Evolutionary conservation across 1,140 invertebrate species (phyloP).

Genomic region (Drosophila ficusphila): DNA sequence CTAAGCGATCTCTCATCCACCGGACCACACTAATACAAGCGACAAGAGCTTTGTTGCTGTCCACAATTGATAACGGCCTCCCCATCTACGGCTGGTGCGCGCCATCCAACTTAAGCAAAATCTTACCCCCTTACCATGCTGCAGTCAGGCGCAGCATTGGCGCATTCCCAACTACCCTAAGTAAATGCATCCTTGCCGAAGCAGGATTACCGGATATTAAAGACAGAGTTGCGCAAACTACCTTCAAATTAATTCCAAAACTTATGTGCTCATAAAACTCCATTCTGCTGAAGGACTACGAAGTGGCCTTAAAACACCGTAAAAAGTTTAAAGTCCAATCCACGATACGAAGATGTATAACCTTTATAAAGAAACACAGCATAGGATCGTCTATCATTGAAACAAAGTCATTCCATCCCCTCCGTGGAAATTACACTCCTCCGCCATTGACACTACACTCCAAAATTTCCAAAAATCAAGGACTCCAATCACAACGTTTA

Average conservation of each 20-base stretch:
- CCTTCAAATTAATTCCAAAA: not conserved
- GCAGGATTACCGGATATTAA: slow-evolving; percentile 8
- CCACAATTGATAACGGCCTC: too few relatives aligned
- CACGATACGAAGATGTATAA: not conserved
- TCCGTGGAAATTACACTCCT: not conserved
- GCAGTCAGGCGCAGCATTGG: too few relatives aligned
- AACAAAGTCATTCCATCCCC: not conserved
- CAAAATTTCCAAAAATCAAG: not conserved
- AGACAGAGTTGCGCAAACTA: slow-evolving; percentile 6
- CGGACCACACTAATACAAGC: too few relatives aligned
- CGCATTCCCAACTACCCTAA: too few relatives aligned
- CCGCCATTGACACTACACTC: not conserved
- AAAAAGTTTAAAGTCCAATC: not conserved
- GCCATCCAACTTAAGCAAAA: too few relatives aligned
- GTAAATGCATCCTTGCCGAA: slow-evolving; percentile 8
- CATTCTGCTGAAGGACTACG: not conserved
- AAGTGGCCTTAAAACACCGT: not conserved
- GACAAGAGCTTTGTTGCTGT: too few relatives aligned
- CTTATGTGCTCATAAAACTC: not conserved
- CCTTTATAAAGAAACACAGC: not conserved
- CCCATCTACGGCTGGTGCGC: too few relatives aligned
- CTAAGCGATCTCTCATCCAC: too few relatives aligned
- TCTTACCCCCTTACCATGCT: too few relatives aligned
- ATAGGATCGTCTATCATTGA: too few relatives aligned
- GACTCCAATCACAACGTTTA: not conserved